phyloP scores from a whole-genome alignment of 2,888 invertebrate species.

The Zygaena filipendulae region DNA sequence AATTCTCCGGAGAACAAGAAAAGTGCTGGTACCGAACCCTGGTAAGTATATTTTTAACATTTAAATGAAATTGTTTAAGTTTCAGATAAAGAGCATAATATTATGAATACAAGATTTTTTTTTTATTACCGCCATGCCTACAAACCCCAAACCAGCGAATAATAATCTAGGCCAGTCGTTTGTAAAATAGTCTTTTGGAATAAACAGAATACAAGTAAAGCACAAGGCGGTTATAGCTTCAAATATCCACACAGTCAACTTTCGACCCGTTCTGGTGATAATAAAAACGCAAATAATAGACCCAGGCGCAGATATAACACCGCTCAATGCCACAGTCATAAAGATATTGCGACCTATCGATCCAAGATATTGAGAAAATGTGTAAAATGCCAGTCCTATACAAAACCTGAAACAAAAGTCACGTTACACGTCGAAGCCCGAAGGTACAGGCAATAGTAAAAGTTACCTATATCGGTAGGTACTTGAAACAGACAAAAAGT shows the following conservation, averaged over 20 bases:
- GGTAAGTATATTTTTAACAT: too few relatives aligned
- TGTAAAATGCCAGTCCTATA: slow-evolving; percentile 67
- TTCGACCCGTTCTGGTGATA: slow-evolving; percentile 57
- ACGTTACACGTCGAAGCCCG: not conserved
- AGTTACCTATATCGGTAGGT: too few relatives aligned
- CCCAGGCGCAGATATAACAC: slow-evolving; percentile 64
- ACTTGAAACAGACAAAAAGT: too few relatives aligned
- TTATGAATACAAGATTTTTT: too few relatives aligned
- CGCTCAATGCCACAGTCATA: slow-evolving; percentile 60
- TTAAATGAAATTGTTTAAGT: slow-evolving; percentile 4
- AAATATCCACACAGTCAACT: slow-evolving; percentile 52
- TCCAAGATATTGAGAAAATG: slow-evolving; percentile 70
- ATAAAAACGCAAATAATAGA: slow-evolving; percentile 60
- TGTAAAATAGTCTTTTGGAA: slow-evolving; percentile 44
- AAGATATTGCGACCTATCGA: slow-evolving; percentile 64
- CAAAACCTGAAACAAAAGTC: slow-evolving; percentile 54
- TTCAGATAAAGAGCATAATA: not conserved
- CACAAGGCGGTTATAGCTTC: slow-evolving; percentile 56
- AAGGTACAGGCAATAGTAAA: too few relatives aligned
- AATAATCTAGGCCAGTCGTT: slow-evolving; percentile 67
- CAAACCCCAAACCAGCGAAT: slow-evolving; percentile 72
- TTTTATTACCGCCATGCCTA: slow-evolving; percentile 68
- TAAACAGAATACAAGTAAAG: slow-evolving; percentile 54
- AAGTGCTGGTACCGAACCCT: slow-evolving; percentile 67
- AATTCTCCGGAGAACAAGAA: slow-evolving; percentile 83